phyloP scores from a whole-genome alignment of 1,140 invertebrate genomes.

The Heliconius eleuchia region DNA sequence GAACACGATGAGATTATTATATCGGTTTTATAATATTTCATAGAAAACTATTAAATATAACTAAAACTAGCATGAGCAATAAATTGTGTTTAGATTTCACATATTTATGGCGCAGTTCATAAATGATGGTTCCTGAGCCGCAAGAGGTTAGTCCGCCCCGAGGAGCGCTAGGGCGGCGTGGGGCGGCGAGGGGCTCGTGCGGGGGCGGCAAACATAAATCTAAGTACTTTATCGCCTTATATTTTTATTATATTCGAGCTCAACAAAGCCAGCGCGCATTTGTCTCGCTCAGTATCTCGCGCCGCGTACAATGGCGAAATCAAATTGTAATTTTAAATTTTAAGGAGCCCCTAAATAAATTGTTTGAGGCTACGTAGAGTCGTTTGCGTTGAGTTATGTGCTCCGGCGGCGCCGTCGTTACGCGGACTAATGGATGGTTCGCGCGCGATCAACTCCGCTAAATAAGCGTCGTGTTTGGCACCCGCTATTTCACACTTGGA shows the following conservation, averaged over 20 bases:
- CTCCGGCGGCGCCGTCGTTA: constrained; percentile 22
- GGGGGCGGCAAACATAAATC: constrained; percentile 10
- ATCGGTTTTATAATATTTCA: background rate
- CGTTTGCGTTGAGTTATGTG: constrained; percentile 29
- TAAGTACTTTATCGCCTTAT: constrained; percentile 18
- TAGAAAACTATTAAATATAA: constrained; percentile 3
- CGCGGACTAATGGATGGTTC: constrained; percentile 20
- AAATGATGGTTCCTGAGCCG: constrained; percentile 1
- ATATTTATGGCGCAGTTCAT: background rate
- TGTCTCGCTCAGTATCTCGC: constrained; percentile 7
- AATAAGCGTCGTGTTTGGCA: constrained; percentile 29
- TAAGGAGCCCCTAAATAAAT: constrained; percentile 31
- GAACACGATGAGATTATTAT: background rate
- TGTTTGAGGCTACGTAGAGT: constrained; percentile 31
- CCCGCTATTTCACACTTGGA: constrained; percentile 23
- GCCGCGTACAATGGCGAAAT: constrained; percentile 18
- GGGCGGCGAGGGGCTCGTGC: background rate
- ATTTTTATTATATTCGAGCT: constrained; percentile 27
- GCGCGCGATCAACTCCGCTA: constrained; percentile 25
- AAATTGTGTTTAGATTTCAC: constrained; percentile 7
- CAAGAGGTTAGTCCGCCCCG: background rate
- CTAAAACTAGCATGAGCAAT: constrained; percentile 2
- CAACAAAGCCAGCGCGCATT: constrained; percentile 25
- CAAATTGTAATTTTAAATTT: constrained; percentile 31
- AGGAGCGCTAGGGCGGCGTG: background rate